Conservation (phyloP, 2,113 vertebrate species). For the Crotalus viridis region DNA sequence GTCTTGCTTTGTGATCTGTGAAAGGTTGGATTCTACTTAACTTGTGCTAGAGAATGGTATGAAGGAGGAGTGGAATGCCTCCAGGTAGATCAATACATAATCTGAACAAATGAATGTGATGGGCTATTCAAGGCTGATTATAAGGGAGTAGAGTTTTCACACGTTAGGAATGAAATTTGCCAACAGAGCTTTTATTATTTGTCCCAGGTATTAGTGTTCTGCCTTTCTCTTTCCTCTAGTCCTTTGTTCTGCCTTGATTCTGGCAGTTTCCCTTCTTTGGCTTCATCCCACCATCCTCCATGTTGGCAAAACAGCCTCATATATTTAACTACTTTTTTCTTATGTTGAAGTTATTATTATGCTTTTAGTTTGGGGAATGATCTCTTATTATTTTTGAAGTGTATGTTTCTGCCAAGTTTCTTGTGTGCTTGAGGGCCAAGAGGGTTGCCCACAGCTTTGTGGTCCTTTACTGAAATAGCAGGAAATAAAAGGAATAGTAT, state of each 20-base stretch:
- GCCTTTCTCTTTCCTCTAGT: neutral
- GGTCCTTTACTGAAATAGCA: constrained; percentile 80
- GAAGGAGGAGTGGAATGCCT: neutral
- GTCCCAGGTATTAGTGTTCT: constrained; percentile 1
- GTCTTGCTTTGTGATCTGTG: neutral
- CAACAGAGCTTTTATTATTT: constrained; percentile 16
- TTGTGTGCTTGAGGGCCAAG: constrained; percentile 78
- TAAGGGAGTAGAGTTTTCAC: constrained; percentile 24
- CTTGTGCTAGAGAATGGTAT: neutral
- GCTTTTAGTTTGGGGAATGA: constrained; percentile 70
- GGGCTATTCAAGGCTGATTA: neutral
- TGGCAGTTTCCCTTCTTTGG: constrained; percentile 45
- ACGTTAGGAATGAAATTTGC: constrained; percentile 20
- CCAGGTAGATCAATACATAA: neutral
- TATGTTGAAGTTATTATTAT: constrained; percentile 68
- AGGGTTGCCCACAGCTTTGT: constrained; percentile 82
- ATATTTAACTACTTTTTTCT: constrained; percentile 71
- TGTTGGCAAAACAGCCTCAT: constrained; percentile 75
- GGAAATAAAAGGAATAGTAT: constrained; percentile 84
- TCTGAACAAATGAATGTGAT: neutral
- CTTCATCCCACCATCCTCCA: constrained; percentile 63
- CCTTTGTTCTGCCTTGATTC: constrained; percentile 26
- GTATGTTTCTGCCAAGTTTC: constrained; percentile 80
- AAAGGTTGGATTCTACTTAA: neutral
- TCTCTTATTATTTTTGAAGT: constrained; percentile 75